Evolutionary conservation across 2,888 invertebrate genomes (phyloP).

Genomic region (Tridacna crocea): DNA sequence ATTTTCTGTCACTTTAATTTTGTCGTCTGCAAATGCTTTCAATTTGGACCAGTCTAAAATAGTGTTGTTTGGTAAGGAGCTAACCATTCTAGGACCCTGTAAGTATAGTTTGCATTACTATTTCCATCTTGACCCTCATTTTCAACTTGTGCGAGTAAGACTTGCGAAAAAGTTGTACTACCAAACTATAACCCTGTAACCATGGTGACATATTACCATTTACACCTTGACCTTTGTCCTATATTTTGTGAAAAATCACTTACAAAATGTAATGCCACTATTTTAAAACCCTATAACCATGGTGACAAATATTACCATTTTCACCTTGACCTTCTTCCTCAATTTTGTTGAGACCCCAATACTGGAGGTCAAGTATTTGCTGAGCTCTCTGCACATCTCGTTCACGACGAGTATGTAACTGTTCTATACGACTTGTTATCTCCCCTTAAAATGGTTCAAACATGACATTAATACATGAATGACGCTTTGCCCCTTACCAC

Average conservation of each 20-base stretch:
- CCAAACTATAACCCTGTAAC: neutral
- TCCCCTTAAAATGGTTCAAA: slow-evolving; percentile 41
- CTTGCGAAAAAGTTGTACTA: too few relatives aligned
- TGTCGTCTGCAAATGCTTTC: too few relatives aligned
- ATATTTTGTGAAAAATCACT: neutral
- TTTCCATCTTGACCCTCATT: too few relatives aligned
- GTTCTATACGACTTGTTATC: slow-evolving; percentile 60
- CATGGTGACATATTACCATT: neutral
- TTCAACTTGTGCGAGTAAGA: too few relatives aligned
- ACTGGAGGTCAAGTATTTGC: slow-evolving; percentile 42
- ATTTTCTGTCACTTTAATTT: too few relatives aligned
- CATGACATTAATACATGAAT: too few relatives aligned
- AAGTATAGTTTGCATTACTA: too few relatives aligned
- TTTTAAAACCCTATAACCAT: slow-evolving; percentile 2
- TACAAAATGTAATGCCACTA: too few relatives aligned
- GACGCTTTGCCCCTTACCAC: too few relatives aligned
- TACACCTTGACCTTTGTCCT: neutral
- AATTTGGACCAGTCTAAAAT: too few relatives aligned
- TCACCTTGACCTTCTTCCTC: slow-evolving; percentile 38
- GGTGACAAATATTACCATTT: slow-evolving; percentile 20
- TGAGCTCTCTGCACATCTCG: slow-evolving; percentile 55
- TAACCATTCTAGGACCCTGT: too few relatives aligned
- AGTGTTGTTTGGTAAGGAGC: too few relatives aligned
- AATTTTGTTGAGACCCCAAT: slow-evolving; percentile 38
- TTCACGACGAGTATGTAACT: slow-evolving; percentile 58